Percentiles rank a stretch among this genome's conserved stretches.
Evolutionary conservation across 1,140 invertebrate genomes (phyloP).

Genomic region (Pseudomyrmex sp.): DNA sequence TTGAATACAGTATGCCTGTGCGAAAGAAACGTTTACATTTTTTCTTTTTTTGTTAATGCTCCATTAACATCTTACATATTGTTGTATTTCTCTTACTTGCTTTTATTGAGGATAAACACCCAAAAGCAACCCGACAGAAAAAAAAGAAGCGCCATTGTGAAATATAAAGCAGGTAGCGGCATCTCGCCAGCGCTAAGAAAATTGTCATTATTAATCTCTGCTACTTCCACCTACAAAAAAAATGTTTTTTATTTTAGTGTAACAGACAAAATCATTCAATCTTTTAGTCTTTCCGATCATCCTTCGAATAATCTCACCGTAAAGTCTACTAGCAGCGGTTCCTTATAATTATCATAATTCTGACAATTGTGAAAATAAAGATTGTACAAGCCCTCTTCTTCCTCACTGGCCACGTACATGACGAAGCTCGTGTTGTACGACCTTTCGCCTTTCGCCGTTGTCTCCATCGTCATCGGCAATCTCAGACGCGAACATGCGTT

Average conservation of each 20-base stretch:
- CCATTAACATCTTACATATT: background rate
- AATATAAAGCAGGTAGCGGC: constrained; percentile 96
- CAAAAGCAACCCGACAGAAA: constrained; percentile 96
- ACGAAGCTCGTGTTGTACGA: constrained; percentile 87
- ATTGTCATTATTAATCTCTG: constrained; percentile 94
- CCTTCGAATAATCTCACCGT: constrained; percentile 84
- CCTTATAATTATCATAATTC: constrained; percentile 86
- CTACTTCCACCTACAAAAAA: constrained; percentile 90
- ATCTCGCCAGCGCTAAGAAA: constrained; percentile 99
- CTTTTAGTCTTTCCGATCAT: background rate
- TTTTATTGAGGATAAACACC: constrained; percentile 95
- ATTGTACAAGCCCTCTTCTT: constrained; percentile 97
- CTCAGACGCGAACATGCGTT: constrained; percentile 74
- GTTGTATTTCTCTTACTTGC: constrained; percentile 87
- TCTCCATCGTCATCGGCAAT: constrained; percentile 77
- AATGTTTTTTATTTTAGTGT: background rate
- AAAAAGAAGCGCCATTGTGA: constrained; percentile 96
- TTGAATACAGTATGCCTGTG: constrained; percentile 94
- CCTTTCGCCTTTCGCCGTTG: constrained; percentile 73
- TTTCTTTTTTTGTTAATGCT: background rate
- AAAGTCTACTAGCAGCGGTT: constrained; percentile 86
- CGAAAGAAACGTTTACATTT: background rate
- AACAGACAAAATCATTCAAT: background rate
- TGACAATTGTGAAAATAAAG: constrained; percentile 98
- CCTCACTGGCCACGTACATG: constrained; percentile 91